These are phyloP conservation scores for Apomyelois bistriatella DNA, from an alignment of 2,888 invertebrate species.

Conservation along the genomic window DNA sequence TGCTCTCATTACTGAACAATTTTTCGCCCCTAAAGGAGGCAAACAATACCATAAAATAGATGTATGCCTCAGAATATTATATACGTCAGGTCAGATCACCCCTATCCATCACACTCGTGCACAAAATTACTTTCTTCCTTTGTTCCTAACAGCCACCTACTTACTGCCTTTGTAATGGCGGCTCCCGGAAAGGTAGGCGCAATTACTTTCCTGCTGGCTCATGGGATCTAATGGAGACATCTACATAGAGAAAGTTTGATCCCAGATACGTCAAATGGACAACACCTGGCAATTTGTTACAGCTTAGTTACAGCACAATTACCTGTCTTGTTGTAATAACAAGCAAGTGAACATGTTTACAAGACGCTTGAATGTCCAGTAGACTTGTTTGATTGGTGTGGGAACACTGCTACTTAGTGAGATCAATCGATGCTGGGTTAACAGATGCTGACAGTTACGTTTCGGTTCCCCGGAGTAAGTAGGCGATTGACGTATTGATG, in stretches of 20 bases:
- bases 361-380: not conserved
- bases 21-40: slow-evolving; percentile 50
- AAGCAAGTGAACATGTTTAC: slow-evolving; percentile 3
- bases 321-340: not conserved
- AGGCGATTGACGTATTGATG: slow-evolving; percentile 54
- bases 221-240: slow-evolving; percentile 46
- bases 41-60: slow-evolving; percentile 45
- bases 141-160: slow-evolving; percentile 41
- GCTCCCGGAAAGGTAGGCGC: slow-evolving; percentile 35
- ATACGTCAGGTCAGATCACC: slow-evolving; percentile 26
- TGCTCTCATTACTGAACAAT: slow-evolving; percentile 59
- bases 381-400: slow-evolving; percentile 20
- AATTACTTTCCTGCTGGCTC: slow-evolving; percentile 49
- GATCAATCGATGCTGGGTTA: slow-evolving; percentile 44
- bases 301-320: not conserved
- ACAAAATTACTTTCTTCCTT: slow-evolving; percentile 45
- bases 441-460: slow-evolving; percentile 32
- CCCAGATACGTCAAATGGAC: slow-evolving; percentile 6
- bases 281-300: slow-evolving; percentile 1
- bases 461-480: slow-evolving; percentile 31
- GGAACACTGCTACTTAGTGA: slow-evolving; percentile 35
- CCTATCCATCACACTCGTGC: slow-evolving; percentile 33
- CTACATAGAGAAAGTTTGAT: slow-evolving; percentile 13
- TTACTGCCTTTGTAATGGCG: slow-evolving; percentile 38
- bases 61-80: slow-evolving; percentile 26